Evolutionary conservation across 2,888 invertebrate genomes (phyloP).

Genomic region (Caenorhabditis sinica): DNA sequence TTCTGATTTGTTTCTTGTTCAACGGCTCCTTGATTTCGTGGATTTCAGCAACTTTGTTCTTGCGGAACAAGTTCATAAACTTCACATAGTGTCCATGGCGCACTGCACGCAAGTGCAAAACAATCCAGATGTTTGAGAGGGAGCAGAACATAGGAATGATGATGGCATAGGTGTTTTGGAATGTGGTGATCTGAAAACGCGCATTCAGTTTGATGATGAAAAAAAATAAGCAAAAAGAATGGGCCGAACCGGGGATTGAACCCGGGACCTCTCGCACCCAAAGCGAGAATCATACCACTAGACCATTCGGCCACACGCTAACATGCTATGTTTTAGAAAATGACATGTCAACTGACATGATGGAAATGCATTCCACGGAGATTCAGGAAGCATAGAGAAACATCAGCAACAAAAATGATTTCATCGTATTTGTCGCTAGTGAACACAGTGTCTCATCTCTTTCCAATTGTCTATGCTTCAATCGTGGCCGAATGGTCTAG

Average conservation of each 20-base stretch:
- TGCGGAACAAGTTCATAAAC: not conserved
- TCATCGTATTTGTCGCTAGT: too few relatives aligned
- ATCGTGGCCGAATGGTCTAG: constrained; percentile 35
- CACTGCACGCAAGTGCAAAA: not conserved
- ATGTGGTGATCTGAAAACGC: constrained; percentile 29
- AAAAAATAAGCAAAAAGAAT: constrained; percentile 36
- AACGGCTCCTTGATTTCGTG: not conserved
- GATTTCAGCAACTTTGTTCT: not conserved
- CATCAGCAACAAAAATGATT: too few relatives aligned
- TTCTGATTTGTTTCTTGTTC: constrained; percentile 22
- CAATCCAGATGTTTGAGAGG: constrained; percentile 14
- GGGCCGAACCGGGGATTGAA: constrained; percentile 82
- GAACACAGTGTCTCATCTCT: not conserved
- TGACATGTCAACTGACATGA: too few relatives aligned
- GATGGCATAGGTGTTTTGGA: constrained; percentile 37
- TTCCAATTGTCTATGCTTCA: not conserved
- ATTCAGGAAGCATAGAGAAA: too few relatives aligned
- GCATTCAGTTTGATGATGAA: not conserved
- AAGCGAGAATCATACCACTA: constrained; percentile 84
- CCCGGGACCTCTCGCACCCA: constrained; percentile 84
- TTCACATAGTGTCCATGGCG: not conserved
- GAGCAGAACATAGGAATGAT: constrained; percentile 1
- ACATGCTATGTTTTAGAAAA: too few relatives aligned
- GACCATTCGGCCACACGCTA: constrained; percentile 81
- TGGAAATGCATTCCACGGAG: too few relatives aligned